phyloP scores from a whole-genome alignment of 1,140 invertebrate species.

The Camponotus vicinus region DNA sequence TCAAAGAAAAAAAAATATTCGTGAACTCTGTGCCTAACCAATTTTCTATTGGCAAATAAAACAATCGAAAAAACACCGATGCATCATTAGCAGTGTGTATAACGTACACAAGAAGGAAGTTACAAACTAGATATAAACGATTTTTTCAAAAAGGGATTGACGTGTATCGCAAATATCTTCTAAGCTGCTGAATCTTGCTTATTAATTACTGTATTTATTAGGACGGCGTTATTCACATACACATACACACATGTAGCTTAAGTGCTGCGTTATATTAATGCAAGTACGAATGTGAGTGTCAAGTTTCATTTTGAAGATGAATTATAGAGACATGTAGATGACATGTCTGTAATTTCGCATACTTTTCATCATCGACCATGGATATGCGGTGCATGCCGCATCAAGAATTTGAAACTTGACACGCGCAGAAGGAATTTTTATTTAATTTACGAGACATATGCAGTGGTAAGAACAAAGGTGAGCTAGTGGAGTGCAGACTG shows the following conservation, averaged over 20 bases:
- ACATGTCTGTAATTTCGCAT: slow-evolving; percentile 35
- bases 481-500: slow-evolving; percentile 87
- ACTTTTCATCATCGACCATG: slow-evolving; percentile 8
- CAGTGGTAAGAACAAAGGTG: slow-evolving; percentile 85
- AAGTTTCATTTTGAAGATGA: slow-evolving; percentile 76
- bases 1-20: slow-evolving; percentile 47
- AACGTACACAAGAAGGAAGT: slow-evolving; percentile 56
- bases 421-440: slow-evolving; percentile 69
- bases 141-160: slow-evolving; percentile 69
- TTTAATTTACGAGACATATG: slow-evolving; percentile 81
- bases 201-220: slow-evolving; percentile 81
- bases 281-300: slow-evolving; percentile 77
- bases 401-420: slow-evolving; percentile 75
- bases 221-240: slow-evolving; percentile 78
- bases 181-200: slow-evolving; percentile 78
- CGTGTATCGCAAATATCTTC: slow-evolving; percentile 80
- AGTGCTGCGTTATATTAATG: slow-evolving; percentile 77
- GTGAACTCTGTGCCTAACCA: slow-evolving; percentile 74
- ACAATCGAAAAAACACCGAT: slow-evolving; percentile 63
- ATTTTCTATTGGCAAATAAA: slow-evolving; percentile 73
- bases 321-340: slow-evolving; percentile 7
- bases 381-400: neutral
- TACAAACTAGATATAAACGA: slow-evolving; percentile 64
- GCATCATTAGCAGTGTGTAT: slow-evolving; percentile 39
- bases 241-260: slow-evolving; percentile 68